These are phyloP conservation scores for Todiramphus chloris DNA, from an alignment of 2,113 vertebrate species.

Conservation along the genomic window DNA sequence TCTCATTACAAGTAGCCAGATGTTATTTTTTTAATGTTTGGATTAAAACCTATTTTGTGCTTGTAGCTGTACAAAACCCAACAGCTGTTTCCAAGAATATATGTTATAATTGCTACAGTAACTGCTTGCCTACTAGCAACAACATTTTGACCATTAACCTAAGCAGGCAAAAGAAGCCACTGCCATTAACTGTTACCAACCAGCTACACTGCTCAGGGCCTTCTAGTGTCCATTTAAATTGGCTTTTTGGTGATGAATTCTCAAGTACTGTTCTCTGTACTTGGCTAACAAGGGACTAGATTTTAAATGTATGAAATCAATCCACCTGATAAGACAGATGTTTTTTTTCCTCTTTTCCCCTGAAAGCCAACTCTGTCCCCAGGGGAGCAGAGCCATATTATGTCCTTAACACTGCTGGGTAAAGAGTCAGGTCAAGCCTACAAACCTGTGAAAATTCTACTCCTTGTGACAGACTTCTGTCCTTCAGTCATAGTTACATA, in stretches of 20 bases:
- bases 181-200: background rate
- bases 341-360: background rate
- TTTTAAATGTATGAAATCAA: background rate
- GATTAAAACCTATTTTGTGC: background rate
- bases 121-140: background rate
- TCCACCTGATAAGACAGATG: background rate
- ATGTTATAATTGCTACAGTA: background rate
- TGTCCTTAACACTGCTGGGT: background rate
- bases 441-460: background rate
- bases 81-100: background rate
- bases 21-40: background rate
- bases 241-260: background rate
- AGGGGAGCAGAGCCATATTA: background rate
- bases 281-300: background rate
- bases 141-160: background rate
- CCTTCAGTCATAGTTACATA: background rate
- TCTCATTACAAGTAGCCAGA: background rate
- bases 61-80: background rate
- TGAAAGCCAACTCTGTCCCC: background rate
- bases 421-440: background rate
- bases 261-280: background rate
- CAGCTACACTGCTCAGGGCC: background rate
- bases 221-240: background rate
- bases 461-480: background rate
- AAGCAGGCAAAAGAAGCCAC: background rate